Conservation (phyloP, 1,140 invertebrate species). For the Rhagoletis pomonella region DNA sequence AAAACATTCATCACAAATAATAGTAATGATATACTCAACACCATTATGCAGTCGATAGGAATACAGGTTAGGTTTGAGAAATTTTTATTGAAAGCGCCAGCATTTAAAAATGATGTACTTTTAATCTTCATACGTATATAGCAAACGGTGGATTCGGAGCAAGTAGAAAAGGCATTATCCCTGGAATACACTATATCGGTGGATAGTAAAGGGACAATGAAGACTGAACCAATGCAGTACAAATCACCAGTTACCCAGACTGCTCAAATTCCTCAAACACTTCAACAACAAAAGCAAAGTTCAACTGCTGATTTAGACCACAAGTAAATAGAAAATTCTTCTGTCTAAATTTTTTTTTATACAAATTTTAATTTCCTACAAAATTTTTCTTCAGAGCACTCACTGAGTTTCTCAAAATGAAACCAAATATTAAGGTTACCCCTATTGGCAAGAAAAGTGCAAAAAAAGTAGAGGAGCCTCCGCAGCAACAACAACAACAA, state of each 20-base stretch:
- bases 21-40: conserved; percentile 65
- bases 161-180: conserved; percentile 29
- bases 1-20: not conserved
- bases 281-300: conserved; percentile 63
- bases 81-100: not conserved
- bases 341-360: too few relatives aligned
- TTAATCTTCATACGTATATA: conserved; percentile 6
- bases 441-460: conserved; percentile 66
- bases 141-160: conserved; percentile 1
- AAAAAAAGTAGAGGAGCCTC: conserved; percentile 50
- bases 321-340: conserved; percentile 53
- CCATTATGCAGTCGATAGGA: conserved; percentile 71
- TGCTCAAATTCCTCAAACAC: conserved; percentile 70
- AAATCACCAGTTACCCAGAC: conserved; percentile 74
- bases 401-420: conserved; percentile 74
- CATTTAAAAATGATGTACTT: not conserved
- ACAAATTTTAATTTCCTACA: too few relatives aligned
- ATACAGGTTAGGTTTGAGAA: conserved; percentile 62
- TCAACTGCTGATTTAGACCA: conserved; percentile 73
- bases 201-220: conserved; percentile 75
- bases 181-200: conserved; percentile 74
- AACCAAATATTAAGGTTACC: conserved; percentile 75
- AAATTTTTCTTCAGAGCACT: conserved; percentile 63
- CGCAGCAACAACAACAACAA: conserved; percentile 13
- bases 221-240: conserved; percentile 75